Base-by-base conservation (phyloP, 2,888 invertebrate species). In the Eristalis pertinax region DNA sequence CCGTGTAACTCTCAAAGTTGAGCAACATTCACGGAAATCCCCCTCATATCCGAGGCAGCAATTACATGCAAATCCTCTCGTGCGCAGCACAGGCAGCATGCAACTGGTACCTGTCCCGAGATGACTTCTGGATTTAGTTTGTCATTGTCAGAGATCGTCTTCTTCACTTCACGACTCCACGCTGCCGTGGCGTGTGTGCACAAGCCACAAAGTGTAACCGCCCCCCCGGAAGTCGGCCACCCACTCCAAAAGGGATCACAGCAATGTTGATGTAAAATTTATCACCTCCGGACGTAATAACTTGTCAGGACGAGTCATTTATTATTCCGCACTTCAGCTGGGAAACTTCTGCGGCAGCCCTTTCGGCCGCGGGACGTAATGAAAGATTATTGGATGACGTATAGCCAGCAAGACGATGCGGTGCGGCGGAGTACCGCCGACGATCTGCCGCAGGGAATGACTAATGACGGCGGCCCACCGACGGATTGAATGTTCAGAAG, bases 321-420 rank as follows among this genome's bases (percentile, higher is more conserved):
- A 26, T 69, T 63, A 77, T 77, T 77, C 69, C 35, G 76, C 68
- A 43, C 76, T 32, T 50, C 19, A 19, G 50, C 50, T 50, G n/a
- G 19, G 50, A 7, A 50, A 50, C 50, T 50, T n/a, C 32, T 15
- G 43, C 67, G 43, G n/a, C 26, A 26, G 60, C 29, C 69, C 69
- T 63, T 77, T 77, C 38, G 58, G 50, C 62, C 32, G 32, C 43
- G 50, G 69, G 24, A 69, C 69, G 26, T 62, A 77, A 69, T 62
- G 62, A 77, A 69, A 24, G 76, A 77, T 77, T 77, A 77, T 76
- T 67, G 58, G 41, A 76, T 76, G 76, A 68, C 67, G 60, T 32
- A 43, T 62, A 35, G 68, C 62, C 35, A 24, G 22, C 29, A 29
- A 29, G 29, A 4, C 29, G 29, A 29, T 58, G 41, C 62, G 15